Percentiles rank a stretch among this genome's conserved stretches.
These are phyloP conservation scores for Arbacia lixula DNA, from an alignment of 53 echinoderm and acorn worm species.

Conservation along the genomic window DNA sequence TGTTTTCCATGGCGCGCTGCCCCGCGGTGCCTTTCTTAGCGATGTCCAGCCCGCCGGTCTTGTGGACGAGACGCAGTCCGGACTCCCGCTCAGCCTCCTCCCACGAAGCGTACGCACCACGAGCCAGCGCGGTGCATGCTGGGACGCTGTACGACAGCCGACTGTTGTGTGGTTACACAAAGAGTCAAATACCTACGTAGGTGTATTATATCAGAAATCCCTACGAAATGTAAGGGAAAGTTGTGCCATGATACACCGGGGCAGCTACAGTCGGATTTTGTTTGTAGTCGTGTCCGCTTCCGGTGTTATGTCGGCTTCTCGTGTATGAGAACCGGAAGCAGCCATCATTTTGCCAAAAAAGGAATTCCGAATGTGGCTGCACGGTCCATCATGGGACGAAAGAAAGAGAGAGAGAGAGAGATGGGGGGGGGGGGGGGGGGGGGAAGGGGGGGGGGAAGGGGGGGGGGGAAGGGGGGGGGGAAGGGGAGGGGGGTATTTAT, in stretches of 20 bases:
- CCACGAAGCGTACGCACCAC: slow-evolving; percentile 76
- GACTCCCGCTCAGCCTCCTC: slow-evolving; percentile 82
- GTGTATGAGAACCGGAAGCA: too few relatives aligned
- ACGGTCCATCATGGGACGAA: too few relatives aligned
- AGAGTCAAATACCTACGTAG: too few relatives aligned
- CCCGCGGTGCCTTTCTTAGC: slow-evolving; percentile 60
- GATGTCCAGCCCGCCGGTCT: slow-evolving; percentile 78
- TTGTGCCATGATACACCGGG: too few relatives aligned
- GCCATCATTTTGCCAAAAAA: too few relatives aligned
- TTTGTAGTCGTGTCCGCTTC: too few relatives aligned
- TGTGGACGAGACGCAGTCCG: slow-evolving; percentile 80
- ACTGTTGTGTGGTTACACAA: slow-evolving; percentile 36
- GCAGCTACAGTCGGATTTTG: too few relatives aligned
- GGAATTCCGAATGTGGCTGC: too few relatives aligned
- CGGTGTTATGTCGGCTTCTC: too few relatives aligned
- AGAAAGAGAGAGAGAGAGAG: too few relatives aligned
- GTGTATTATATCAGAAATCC: too few relatives aligned
- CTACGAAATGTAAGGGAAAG: too few relatives aligned
- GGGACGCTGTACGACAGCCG: slow-evolving; percentile 68
- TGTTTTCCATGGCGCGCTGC: slow-evolving; percentile 46
- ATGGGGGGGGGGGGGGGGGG: not conserved
- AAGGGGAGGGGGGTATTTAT: not conserved
- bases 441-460: not conserved
- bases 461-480: not conserved
- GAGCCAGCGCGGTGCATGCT: slow-evolving; percentile 68